Evolutionary conservation across 1,140 invertebrate genomes (phyloP), one percentile per base, ranked within the genome.

Genomic region (Calosoma granatense): DNA sequence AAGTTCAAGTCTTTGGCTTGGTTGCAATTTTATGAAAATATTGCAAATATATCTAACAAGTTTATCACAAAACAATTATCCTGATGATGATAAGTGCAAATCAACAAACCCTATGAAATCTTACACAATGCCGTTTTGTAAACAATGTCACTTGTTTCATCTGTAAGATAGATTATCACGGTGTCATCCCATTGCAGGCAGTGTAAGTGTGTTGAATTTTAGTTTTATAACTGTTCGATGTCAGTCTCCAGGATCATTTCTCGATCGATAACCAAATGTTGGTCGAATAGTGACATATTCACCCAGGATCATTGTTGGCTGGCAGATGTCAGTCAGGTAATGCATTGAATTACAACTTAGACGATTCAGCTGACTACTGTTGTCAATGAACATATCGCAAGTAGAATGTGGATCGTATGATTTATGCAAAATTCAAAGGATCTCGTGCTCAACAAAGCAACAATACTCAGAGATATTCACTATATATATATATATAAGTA

Each of bases 231-330:
- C 17, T 6, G 17, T 12, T 17, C 3, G 41, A 17, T 47, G 41
- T 47, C 41, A 47, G 41, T 47, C 41, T 9, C 41, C 41, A 47
- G 41, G 41, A 47, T 47, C 41, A 17, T 47, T 47, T 17, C 15
- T 47, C 41, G 41, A 47, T 6, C 41, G 9, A 17, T 47, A 47
- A 9, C 41, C 41, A 17, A 47, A 47, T 47, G 41, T 47, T 4
- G 41, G 41, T 12, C 41, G 41, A 11, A 47, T 47, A 12, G 41
- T 47, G 4, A 47, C 17, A 47, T 47, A 47, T 17, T 47, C 41
- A 17, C 41, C 41, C 17, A 47, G 4, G 15, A 11, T 6, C 41
- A 47, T 47, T 17, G 15, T 47, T 11, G 41, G 41, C 15, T 11
- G 9, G 17, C 41, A 6, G 3, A 4, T 4, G 17, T 47, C 17